Evolutionary conservation across 2,888 invertebrate genomes (phyloP).

Genomic region (Drosophila mulleri): DNA sequence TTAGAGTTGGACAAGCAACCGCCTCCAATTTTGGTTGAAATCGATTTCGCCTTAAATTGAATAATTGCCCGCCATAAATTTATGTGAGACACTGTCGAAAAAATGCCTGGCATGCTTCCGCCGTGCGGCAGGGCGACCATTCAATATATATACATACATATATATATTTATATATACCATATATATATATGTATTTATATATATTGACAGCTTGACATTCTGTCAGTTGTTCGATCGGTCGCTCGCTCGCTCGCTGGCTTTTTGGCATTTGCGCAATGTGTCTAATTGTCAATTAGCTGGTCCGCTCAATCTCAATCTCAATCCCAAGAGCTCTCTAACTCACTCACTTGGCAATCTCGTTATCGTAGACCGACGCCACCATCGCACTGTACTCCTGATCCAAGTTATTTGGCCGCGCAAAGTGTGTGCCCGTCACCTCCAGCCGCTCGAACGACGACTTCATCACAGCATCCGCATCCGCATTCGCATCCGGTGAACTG

Average conservation of each 20-base stretch:
- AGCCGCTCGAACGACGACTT: constrained; percentile 78
- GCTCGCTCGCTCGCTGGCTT: constrained; percentile 11
- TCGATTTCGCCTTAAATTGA: constrained; percentile 68
- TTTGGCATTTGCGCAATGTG: constrained; percentile 68
- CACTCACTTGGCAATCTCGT: constrained; percentile 82
- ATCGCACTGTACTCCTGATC: constrained; percentile 83
- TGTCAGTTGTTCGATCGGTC: constrained; percentile 46
- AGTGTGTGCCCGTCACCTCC: constrained; percentile 61
- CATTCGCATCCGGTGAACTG: constrained; percentile 40
- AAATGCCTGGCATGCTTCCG: constrained; percentile 56
- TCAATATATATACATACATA: constrained; percentile 14
- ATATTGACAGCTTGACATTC: constrained; percentile 67
- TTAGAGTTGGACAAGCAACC: constrained; percentile 39
- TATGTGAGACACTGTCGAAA: constrained; percentile 75
- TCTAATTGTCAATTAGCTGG: constrained; percentile 74
- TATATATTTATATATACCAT: constrained; percentile 8
- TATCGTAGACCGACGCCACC: constrained; percentile 81
- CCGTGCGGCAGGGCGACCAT: constrained; percentile 5
- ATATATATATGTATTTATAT: constrained; percentile 18
- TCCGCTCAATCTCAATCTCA: constrained; percentile 26
- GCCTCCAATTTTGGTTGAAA: constrained; percentile 50
- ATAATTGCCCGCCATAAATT: constrained; percentile 78
- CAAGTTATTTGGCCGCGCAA: constrained; percentile 64
- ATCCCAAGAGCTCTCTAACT: constrained; percentile 20
- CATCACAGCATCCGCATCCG: constrained; percentile 74